Conservation (phyloP, 1,140 invertebrate species). For the Cotesia chilonis region DNA sequence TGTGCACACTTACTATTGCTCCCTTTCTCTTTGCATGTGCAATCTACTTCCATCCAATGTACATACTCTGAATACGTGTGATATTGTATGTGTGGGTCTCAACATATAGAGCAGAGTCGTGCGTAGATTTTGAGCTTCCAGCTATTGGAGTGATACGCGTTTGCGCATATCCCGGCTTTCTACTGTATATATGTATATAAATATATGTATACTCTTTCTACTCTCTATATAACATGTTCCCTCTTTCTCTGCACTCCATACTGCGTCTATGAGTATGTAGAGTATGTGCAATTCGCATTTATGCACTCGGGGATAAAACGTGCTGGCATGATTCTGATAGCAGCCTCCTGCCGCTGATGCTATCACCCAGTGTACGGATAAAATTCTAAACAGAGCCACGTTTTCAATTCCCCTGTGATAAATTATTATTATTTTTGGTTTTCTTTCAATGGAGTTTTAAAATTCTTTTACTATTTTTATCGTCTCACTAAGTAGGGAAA, state of each 20-base stretch:
- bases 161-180: constrained; percentile 24
- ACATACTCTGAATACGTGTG: constrained; percentile 1
- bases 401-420: too few relatives aligned
- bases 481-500: too few relatives aligned
- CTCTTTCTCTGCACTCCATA: not conserved
- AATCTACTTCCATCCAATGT: constrained; percentile 7
- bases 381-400: constrained; percentile 30
- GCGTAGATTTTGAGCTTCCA: constrained; percentile 30
- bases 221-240: not conserved
- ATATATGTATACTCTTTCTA: too few relatives aligned
- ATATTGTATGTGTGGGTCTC: not conserved
- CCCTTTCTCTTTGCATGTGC: not conserved
- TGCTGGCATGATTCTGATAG: constrained; percentile 50
- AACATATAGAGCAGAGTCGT: not conserved
- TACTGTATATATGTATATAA: not conserved
- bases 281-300: constrained; percentile 36
- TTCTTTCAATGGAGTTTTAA: too few relatives aligned
- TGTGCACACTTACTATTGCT: constrained; percentile 35
- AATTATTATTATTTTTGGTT: constrained; percentile 1
- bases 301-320: constrained; percentile 29
- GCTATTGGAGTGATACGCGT: constrained; percentile 34
- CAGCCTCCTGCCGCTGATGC: constrained; percentile 35
- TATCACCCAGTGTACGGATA: not conserved
- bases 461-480: too few relatives aligned
- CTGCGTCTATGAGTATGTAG: not conserved